Evolutionary conservation across 2,888 invertebrate species (phyloP), one percentile per base, ranked within the genome.

Genomic region (Drosophila bunnanda): DNA sequence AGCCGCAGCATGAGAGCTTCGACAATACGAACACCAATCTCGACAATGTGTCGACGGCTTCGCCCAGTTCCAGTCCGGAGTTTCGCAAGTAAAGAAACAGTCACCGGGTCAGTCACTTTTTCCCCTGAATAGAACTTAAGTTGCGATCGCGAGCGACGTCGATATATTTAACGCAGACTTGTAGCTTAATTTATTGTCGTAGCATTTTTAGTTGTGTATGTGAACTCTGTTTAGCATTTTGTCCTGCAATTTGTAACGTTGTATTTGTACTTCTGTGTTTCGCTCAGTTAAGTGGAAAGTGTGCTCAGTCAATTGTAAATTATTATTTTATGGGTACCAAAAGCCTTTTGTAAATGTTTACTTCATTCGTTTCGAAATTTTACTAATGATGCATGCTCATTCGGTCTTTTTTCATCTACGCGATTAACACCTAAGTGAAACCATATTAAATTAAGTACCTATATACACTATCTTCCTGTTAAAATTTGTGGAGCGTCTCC

Each of bases 1-100:
- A 82, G 52, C 78, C 78, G 7, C 80, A 85, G 54, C 79, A 77
- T 15, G 80, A 85, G 20, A 85, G 79, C 50, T 77, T 79, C 25
- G 82, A 87, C 44, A 82, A 80, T 50, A 84, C 67, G 25, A 82
- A 80, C 60, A 82, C 67, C 54, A 82, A 87, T 36, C 48, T 85
- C 39, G 80, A 88, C 62, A 75, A 78, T 39, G 79, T 72, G 15
- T 82, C 85, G 13, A 88, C 85, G 17, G 88, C 80, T 25, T 81
- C 86, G 55, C 85, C 86, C 60, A 83, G 82, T 46, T 83, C 86
- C 48, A 86, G 88, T 71, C 81, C 82, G 22, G 81, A 85, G 54
- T 69, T 78, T 57, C 59, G 71, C 7, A 79, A 85, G 56, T 87
- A 77, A 69, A 38, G 68, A 13, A 69, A 41, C 61, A 20, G 17